A percentile compares a stretch with the other conserved stretches of the same genome.
Evolutionary conservation across 2,113 vertebrate genomes (phyloP).

Genomic region (Philantomba maxwellii): DNA sequence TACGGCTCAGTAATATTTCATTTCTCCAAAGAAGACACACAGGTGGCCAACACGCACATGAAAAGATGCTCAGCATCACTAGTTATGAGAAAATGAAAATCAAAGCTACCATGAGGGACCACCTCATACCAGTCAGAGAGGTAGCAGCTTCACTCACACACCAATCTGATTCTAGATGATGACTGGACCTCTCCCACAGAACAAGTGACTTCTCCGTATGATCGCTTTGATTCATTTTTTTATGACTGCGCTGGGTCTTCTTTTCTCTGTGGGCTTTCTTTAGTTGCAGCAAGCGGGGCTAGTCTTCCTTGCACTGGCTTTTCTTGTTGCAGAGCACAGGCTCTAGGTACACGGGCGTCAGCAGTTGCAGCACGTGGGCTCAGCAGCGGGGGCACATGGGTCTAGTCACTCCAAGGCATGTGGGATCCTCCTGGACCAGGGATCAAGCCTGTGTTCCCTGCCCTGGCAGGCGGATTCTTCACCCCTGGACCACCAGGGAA

Average conservation of each 20-base stretch:
- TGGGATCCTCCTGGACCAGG: background rate
- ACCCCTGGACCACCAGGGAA: background rate
- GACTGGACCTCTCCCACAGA: background rate
- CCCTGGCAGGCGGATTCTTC: background rate
- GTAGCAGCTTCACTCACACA: background rate
- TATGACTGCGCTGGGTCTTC: rapidly evolving
- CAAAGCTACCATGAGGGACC: background rate
- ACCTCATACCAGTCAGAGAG: background rate
- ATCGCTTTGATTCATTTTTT: background rate
- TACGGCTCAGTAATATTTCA: background rate
- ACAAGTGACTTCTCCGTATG: background rate
- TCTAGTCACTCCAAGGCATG: background rate
- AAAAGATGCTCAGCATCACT: background rate
- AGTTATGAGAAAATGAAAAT: background rate
- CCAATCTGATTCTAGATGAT: background rate
- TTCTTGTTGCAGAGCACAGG: background rate
- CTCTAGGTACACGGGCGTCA: rapidly evolving
- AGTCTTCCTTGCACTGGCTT: background rate
- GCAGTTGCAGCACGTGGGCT: background rate
- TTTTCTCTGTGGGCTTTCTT: background rate
- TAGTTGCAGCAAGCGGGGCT: background rate
- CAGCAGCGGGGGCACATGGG: background rate
- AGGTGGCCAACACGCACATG: background rate
- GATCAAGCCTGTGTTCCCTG: background rate
- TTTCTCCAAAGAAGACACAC: background rate